Conservation (phyloP, 2,888 invertebrate genomes). For the Diarsia brunnea region DNA sequence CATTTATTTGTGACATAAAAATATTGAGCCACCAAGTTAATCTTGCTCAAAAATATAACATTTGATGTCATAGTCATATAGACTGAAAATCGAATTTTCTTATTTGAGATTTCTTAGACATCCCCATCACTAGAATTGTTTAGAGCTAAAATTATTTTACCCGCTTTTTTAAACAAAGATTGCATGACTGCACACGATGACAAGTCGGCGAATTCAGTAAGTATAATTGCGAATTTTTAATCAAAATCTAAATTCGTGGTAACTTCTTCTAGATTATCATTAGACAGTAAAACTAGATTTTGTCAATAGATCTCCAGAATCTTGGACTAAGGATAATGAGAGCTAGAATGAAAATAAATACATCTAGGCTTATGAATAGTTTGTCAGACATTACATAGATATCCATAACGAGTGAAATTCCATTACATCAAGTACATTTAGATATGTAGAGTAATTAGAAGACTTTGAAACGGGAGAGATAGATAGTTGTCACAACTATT, state of each 20-base stretch:
- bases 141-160: constrained; percentile 10
- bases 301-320: constrained; percentile 4
- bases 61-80: constrained; percentile 29
- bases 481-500: constrained; percentile 7
- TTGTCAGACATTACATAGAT: constrained; percentile 56
- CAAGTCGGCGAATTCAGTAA: constrained; percentile 11
- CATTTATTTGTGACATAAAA: not conserved
- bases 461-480: constrained; percentile 70
- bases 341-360: constrained; percentile 32
- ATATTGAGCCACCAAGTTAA: constrained; percentile 3
- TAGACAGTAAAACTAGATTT: constrained; percentile 9
- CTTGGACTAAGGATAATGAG: constrained; percentile 3
- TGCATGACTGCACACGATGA: not conserved
- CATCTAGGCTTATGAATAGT: constrained; percentile 43
- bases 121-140: constrained; percentile 13
- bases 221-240: not conserved
- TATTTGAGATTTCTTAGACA: constrained; percentile 13
- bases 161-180: not conserved
- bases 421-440: constrained; percentile 73
- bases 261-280: not conserved
- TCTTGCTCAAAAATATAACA: constrained; percentile 31
- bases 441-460: constrained; percentile 78
- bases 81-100: constrained; percentile 15
- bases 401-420: constrained; percentile 59
- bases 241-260: not conserved